Conservation (phyloP, 2,888 invertebrate genomes). For the Polymixis lichenea region DNA sequence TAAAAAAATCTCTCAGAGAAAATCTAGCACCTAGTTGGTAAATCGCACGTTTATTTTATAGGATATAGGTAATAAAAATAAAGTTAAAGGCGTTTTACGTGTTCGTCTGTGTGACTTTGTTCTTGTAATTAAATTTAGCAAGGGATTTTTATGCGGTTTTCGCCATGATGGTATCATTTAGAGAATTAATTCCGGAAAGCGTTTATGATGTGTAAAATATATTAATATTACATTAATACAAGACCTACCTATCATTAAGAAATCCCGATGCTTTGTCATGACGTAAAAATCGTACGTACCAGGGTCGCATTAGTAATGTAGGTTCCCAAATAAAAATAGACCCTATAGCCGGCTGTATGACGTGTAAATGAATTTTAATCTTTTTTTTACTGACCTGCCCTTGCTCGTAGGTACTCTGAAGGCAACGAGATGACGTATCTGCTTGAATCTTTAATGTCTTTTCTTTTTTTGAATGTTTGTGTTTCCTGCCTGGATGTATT, state of each 20-base stretch:
- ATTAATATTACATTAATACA: background rate
- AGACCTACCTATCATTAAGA: background rate
- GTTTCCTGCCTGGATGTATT: background rate
- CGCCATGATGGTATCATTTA: background rate
- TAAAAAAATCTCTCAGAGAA: too few relatives aligned
- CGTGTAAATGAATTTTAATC: background rate
- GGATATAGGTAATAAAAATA: too few relatives aligned
- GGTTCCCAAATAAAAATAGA: background rate
- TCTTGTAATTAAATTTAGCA: background rate
- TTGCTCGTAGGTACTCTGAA: background rate
- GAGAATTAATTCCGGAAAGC: background rate
- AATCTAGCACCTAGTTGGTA: too few relatives aligned
- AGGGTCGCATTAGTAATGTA: background rate
- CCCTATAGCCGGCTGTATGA: background rate
- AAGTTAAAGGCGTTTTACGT: background rate
- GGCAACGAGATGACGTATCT: background rate
- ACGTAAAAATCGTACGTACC: background rate
- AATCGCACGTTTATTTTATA: too few relatives aligned
- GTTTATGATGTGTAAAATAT: background rate
- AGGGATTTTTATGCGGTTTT: background rate
- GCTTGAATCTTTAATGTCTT: conserved; percentile 11
- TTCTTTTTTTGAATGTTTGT: background rate
- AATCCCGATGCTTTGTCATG: background rate
- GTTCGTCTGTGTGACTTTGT: background rate
- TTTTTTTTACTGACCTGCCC: background rate